Evolutionary conservation across 2,888 invertebrate species (phyloP).

Genomic region (Hypsopygia costalis): DNA sequence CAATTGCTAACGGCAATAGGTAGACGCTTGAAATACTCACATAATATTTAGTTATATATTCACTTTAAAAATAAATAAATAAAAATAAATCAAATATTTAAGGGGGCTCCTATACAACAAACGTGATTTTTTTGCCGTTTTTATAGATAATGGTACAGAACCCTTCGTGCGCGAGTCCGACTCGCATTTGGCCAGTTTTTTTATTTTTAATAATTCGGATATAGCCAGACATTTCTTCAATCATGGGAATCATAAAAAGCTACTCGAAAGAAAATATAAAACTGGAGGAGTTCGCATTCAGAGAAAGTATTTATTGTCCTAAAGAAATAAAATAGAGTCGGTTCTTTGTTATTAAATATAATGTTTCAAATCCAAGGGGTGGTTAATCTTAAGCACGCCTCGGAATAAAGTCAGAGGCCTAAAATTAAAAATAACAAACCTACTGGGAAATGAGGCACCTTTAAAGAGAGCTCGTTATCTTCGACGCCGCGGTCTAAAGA

Average conservation of each 20-base stretch:
- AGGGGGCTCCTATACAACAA: too few species aligned
- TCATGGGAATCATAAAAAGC: neutral
- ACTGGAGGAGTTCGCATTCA: constrained; percentile 5
- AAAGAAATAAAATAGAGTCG: constrained; percentile 14
- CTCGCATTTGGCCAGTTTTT: too few species aligned
- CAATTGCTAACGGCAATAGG: too few species aligned
- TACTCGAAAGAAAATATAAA: constrained; percentile 8
- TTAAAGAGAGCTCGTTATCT: constrained; percentile 56
- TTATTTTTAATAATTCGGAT: too few species aligned
- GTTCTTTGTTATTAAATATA: constrained; percentile 16
- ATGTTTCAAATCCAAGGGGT: constrained; percentile 21
- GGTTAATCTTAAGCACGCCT: constrained; percentile 24
- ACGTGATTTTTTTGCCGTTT: too few species aligned
- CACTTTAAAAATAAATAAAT: too few species aligned
- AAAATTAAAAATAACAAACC: constrained; percentile 58
- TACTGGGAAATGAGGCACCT: constrained; percentile 55
- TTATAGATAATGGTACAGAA: too few species aligned
- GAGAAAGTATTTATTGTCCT: constrained; percentile 9
- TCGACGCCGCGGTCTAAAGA: constrained; percentile 42
- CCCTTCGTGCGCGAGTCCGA: too few species aligned
- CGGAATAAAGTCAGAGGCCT: constrained; percentile 32
- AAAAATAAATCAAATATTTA: too few species aligned
- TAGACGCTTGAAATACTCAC: too few species aligned
- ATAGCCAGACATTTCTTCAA: too few species aligned
- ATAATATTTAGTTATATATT: too few species aligned